Evolutionary conservation across 2,888 invertebrate species (phyloP).

Genomic region (Synergus japonicus): DNA sequence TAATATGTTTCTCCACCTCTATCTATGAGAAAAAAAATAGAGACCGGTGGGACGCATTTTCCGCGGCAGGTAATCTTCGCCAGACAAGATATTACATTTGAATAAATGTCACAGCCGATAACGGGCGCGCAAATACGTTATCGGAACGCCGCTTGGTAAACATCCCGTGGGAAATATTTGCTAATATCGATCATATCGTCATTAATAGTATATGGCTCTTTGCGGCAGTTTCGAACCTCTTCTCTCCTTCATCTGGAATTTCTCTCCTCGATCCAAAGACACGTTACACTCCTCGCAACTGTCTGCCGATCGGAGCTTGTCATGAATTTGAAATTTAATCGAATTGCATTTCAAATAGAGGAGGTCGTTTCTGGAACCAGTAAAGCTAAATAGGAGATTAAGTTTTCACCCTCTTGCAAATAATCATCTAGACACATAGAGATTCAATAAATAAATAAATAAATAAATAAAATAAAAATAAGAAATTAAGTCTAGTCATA

Average conservation of each 20-base stretch:
- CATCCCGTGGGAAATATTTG: conserved; percentile 76
- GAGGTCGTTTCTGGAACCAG: conserved; percentile 19
- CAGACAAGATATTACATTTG: conserved; percentile 77
- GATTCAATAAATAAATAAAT: neutral
- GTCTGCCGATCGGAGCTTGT: conserved; percentile 20
- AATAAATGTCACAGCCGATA: conserved; percentile 77
- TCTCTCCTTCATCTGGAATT: conserved; percentile 34
- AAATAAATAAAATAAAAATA: neutral
- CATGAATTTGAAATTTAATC: conserved; percentile 58
- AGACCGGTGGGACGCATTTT: conserved; percentile 73
- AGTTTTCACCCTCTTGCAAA: neutral
- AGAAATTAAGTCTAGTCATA: neutral
- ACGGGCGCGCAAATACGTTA: conserved; percentile 68
- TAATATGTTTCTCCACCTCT: neutral
- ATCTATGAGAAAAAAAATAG: conserved; percentile 45
- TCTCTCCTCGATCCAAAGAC: conserved; percentile 37
- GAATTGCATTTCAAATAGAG: conserved; percentile 51
- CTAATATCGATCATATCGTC: conserved; percentile 76
- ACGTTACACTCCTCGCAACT: conserved; percentile 36
- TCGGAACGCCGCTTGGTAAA: conserved; percentile 66
- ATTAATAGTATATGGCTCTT: conserved; percentile 67
- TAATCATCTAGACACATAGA: neutral
- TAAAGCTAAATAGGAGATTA: neutral
- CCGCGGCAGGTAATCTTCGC: conserved; percentile 74
- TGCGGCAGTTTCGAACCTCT: conserved; percentile 49